Evolutionary conservation across 2,797 vertebrate species (phyloP), one percentile per base, ranked within the genome.

Genomic region (Synanceia verrucosa): DNA sequence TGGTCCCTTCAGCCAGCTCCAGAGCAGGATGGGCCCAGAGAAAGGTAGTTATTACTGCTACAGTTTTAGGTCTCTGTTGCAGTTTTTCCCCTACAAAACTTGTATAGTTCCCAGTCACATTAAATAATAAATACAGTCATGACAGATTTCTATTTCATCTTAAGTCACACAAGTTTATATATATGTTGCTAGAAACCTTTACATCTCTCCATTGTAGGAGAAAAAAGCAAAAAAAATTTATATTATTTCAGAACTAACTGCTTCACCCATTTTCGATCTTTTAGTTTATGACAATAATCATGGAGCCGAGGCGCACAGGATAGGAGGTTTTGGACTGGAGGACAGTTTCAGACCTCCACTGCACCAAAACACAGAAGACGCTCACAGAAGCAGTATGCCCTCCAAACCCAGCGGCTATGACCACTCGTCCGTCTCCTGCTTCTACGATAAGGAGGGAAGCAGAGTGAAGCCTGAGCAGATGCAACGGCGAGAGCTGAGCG

Each of bases 361-460:
- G 28, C 82, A 83, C 29, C 85, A 70, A 23, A 67, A 58, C 31
- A 34, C 68, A 0, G 86, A 90, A 10, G 86, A 93, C 2, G 26
- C 57, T 0, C 84, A 83, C 56, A 76, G 66, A 55, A 67, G 73
- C 46, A 37, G 75, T 1, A 9, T 73, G 18, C 61, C 74, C 11
- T 33, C 26, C 41, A 89, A 89, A 72, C 65, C 76, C 43, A 60
- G 56, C 65, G 47, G 75, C 61, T 94, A 85, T 0, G 77, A 86
- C 3, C 85, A 88, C 36, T 28, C 74, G 0, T 12, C 79, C 1
- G 39, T 51, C 23, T 75, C 91, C 21, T 90, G 88, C 75, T 61
- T 92, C 67, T 93, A 92, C 2, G 65, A 88, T 24, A 73, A 81
- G 9, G 87, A 90, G 1, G 71, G 21, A 13, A 0, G 34, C 52